Evolutionary conservation across 2,113 vertebrate genomes (phyloP).

Genomic region (Asarcornis scutulata): DNA sequence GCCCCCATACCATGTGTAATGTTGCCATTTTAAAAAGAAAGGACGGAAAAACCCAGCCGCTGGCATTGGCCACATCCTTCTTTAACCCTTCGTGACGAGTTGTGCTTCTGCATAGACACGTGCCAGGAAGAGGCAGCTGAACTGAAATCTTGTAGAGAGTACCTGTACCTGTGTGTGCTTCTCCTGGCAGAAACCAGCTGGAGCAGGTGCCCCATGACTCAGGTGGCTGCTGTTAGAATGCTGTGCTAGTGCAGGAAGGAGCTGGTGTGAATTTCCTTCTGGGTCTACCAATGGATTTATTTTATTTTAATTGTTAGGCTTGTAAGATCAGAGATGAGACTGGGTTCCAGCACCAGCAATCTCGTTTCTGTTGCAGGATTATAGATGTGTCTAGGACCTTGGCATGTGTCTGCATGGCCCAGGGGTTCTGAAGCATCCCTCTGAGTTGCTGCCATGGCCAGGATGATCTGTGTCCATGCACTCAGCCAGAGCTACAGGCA

Average conservation of each 20-base stretch:
- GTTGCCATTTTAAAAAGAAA: not conserved
- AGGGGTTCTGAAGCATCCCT: not conserved
- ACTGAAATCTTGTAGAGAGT: not conserved
- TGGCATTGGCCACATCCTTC: not conserved
- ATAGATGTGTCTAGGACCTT: not conserved
- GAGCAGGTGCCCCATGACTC: accelerated
- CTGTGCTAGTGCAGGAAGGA: not conserved
- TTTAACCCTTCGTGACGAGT: not conserved
- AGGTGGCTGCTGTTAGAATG: not conserved
- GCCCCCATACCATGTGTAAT: not conserved
- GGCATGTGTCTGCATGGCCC: not conserved
- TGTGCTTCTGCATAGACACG: accelerated
- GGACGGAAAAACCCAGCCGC: not conserved
- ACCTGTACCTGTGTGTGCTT: not conserved
- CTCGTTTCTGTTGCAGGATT: not conserved
- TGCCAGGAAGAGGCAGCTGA: not conserved
- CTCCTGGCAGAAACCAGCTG: not conserved
- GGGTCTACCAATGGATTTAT: not conserved
- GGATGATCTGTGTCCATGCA: not conserved
- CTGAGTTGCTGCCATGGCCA: not conserved
- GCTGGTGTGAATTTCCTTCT: not conserved
- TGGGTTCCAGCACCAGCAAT: not conserved
- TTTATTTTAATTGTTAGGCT: not conserved
- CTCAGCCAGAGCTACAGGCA: not conserved
- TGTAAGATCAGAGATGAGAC: not conserved